Conservation (phyloP, 2,113 vertebrate genomes). For the Strigops habroptila region DNA sequence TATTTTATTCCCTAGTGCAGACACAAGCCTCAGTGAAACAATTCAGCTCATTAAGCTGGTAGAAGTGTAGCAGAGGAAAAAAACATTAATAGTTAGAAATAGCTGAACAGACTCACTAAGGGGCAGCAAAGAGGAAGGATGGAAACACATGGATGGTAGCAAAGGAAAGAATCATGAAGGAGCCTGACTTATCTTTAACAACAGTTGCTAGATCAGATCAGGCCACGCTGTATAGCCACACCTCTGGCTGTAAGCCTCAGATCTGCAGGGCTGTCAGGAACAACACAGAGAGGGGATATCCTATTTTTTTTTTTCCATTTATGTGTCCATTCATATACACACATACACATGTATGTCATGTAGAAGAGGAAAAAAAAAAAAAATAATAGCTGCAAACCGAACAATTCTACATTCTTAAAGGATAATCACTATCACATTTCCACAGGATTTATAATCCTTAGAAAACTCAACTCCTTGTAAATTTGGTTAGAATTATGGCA, state of each 20-base stretch:
- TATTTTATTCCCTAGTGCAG: neutral
- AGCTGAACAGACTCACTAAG: neutral
- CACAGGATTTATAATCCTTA: neutral
- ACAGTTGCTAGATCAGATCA: neutral
- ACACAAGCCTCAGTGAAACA: neutral
- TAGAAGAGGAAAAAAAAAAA: neutral
- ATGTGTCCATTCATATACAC: neutral
- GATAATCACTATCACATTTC: neutral
- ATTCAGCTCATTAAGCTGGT: neutral
- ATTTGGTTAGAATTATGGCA: neutral
- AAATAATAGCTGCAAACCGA: neutral
- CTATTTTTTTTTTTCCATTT: neutral
- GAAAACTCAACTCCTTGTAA: neutral
- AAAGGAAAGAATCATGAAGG: neutral
- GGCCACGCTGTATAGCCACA: neutral
- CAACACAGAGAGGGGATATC: neutral
- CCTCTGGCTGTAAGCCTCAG: rapidly evolving
- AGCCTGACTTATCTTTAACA: neutral
- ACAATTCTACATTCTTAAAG: neutral
- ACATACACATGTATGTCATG: rapidly evolving
- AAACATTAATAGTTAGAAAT: neutral
- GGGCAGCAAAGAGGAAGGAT: neutral
- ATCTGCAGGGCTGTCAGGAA: neutral
- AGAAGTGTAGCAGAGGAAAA: neutral
- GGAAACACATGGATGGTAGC: neutral